Evolutionary conservation across 2,888 invertebrate genomes (phyloP).

Genomic region (Cryptosula pallasiana): DNA sequence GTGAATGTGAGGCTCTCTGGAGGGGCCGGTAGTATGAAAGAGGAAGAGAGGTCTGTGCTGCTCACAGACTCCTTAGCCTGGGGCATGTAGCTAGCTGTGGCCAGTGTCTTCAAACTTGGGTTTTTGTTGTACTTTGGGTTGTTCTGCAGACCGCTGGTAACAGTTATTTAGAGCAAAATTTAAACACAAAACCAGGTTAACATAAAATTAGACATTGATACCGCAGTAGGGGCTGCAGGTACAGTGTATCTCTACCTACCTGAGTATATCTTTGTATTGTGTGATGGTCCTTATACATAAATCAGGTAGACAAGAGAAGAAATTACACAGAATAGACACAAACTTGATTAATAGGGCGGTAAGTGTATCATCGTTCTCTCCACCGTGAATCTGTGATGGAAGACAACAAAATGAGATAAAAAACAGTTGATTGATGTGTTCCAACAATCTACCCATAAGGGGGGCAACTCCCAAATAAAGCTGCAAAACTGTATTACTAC

Average conservation of each 20-base stretch:
- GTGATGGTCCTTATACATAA: neutral
- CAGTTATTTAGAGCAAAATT: neutral
- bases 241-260: neutral
- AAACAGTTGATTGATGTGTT: too few species aligned
- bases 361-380: neutral
- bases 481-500: too few species aligned
- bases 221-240: too few species aligned
- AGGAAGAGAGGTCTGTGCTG: neutral
- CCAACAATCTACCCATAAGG: too few species aligned
- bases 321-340: slow-evolving; percentile 12
- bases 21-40: neutral
- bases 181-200: neutral
- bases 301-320: slow-evolving; percentile 12
- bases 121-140: slow-evolving; percentile 15
- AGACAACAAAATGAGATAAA: too few species aligned
- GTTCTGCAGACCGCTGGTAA: neutral
- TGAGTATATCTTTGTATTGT: slow-evolving; percentile 21
- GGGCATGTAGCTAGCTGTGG: slow-evolving; percentile 12
- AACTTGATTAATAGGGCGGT: slow-evolving; percentile 8
- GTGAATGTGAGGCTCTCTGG: slow-evolving; percentile 7
- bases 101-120: slow-evolving; percentile 8
- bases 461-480: too few species aligned
- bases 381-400: neutral
- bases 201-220: neutral
- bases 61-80: slow-evolving; percentile 13